Percentiles rank a stretch among this genome's conserved stretches.
These are phyloP conservation scores for Drosophila gaucha DNA, from an alignment of 2,888 invertebrate species.

Conservation along the genomic window DNA sequence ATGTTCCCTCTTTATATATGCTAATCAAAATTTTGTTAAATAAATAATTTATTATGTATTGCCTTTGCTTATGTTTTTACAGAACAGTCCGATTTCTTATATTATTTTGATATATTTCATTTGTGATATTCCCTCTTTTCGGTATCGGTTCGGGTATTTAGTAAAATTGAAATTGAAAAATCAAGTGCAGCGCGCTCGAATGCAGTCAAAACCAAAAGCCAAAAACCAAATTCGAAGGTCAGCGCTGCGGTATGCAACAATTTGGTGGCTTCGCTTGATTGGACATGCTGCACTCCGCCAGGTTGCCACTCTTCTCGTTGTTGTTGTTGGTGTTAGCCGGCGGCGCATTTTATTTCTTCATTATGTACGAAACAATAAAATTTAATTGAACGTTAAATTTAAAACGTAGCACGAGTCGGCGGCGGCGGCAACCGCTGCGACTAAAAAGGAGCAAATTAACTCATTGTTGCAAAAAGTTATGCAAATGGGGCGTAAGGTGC, in stretches of 20 bases:
- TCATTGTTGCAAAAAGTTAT: constrained; percentile 66
- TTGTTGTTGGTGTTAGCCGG: constrained; percentile 41
- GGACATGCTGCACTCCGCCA: constrained; percentile 34
- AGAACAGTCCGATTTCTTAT: no score
- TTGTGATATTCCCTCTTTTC: constrained; percentile 11
- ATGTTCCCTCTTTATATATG: constrained; percentile 17
- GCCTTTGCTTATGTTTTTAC: no score
- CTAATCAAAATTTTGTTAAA: no score
- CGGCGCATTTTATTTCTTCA: constrained; percentile 70
- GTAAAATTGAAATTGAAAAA: constrained; percentile 51
- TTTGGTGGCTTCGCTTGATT: constrained; percentile 45
- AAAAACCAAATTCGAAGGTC: constrained; percentile 53
- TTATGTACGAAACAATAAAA: constrained; percentile 71
- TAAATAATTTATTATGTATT: no score
- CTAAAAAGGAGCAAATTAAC: constrained; percentile 64
- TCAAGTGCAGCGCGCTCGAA: constrained; percentile 43
- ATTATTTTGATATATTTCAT: background rate
- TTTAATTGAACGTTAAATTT: constrained; percentile 74
- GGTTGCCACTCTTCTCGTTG: constrained; percentile 6
- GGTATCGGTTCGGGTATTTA: constrained; percentile 32
- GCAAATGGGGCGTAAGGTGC: constrained; percentile 65
- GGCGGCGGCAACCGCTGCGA: constrained; percentile 17
- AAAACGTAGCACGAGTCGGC: constrained; percentile 65
- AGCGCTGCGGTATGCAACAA: constrained; percentile 50
- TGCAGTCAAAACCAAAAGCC: constrained; percentile 28